Conservation (phyloP, 2,888 invertebrate genomes). For the Agrilus mali region DNA sequence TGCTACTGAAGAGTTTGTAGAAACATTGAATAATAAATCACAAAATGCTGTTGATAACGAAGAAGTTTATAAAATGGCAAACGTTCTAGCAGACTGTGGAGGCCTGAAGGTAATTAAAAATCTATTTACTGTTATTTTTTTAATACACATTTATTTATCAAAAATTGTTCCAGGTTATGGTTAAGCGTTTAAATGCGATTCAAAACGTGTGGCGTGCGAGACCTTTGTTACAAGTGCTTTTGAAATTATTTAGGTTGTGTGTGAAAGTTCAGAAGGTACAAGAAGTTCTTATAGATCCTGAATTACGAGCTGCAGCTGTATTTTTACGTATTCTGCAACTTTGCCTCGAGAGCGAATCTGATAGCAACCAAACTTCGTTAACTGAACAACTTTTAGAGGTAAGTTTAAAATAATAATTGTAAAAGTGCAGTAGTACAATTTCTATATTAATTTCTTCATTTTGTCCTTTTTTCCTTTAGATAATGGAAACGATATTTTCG, state of each 20-base stretch:
- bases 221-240: conserved; percentile 74
- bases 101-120: conserved; percentile 43
- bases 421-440: neutral
- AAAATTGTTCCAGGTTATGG: conserved; percentile 51
- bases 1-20: conserved; percentile 97
- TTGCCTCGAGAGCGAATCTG: conserved; percentile 52
- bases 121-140: neutral
- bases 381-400: conserved; percentile 83
- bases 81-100: conserved; percentile 68
- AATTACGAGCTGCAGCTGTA: conserved; percentile 70
- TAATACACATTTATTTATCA: conserved; percentile 2
- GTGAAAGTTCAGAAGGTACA: conserved; percentile 85
- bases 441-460: conserved; percentile 2
- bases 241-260: conserved; percentile 81
- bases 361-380: conserved; percentile 60
- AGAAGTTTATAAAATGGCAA: conserved; percentile 84
- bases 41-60: conserved; percentile 86
- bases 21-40: conserved; percentile 77
- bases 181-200: conserved; percentile 73
- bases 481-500: conserved; percentile 87
- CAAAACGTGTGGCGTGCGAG: conserved; percentile 78
- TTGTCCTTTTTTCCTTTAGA: conserved; percentile 37
- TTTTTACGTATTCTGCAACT: conserved; percentile 75
- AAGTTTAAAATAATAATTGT: conserved; percentile 15
- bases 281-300: conserved; percentile 75